A percentile compares a stretch with the other conserved stretches of the same genome.
Conservation (phyloP, 2,888 invertebrate species). For the Aphodius sticticus region DNA sequence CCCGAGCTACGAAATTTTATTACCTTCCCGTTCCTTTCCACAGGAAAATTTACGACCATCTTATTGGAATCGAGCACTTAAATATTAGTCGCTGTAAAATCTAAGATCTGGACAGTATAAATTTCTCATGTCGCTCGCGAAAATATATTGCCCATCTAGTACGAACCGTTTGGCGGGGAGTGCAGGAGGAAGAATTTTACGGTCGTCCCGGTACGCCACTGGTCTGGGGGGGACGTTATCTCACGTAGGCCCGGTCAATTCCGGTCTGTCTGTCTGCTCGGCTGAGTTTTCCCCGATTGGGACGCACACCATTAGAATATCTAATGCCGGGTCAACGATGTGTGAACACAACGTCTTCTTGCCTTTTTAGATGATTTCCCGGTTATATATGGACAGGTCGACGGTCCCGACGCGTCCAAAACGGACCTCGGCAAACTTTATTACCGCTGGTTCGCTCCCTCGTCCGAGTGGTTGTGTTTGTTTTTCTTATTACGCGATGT, state of each 20-base stretch:
- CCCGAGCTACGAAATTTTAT: neutral
- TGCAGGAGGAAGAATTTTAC: neutral
- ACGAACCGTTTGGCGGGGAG: neutral
- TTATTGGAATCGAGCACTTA: slow-evolving; percentile 4
- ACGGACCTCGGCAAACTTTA: neutral
- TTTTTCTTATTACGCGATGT: neutral
- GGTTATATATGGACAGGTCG: slow-evolving; percentile 20
- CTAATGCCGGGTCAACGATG: slow-evolving; percentile 51
- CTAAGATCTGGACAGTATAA: slow-evolving; percentile 4
- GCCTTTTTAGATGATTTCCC: slow-evolving; percentile 34
- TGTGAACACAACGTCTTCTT: slow-evolving; percentile 45
- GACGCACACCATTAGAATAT: slow-evolving; percentile 52
- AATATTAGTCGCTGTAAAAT: slow-evolving; percentile 4
- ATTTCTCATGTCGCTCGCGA: neutral
- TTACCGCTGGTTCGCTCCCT: neutral
- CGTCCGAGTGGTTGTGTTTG: neutral
- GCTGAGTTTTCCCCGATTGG: slow-evolving; percentile 50
- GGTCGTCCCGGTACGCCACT: slow-evolving; percentile 39
- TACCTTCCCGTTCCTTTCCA: neutral
- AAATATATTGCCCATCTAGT: neutral
- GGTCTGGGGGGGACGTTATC: slow-evolving; percentile 46
- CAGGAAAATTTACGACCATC: neutral
- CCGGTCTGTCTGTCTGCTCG: slow-evolving; percentile 47
- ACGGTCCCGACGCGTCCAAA: neutral
- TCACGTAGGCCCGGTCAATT: slow-evolving; percentile 52